These are phyloP conservation scores for Latrodectus hesperus DNA, from an alignment of 2,888 invertebrate species.

Conservation along the genomic window DNA sequence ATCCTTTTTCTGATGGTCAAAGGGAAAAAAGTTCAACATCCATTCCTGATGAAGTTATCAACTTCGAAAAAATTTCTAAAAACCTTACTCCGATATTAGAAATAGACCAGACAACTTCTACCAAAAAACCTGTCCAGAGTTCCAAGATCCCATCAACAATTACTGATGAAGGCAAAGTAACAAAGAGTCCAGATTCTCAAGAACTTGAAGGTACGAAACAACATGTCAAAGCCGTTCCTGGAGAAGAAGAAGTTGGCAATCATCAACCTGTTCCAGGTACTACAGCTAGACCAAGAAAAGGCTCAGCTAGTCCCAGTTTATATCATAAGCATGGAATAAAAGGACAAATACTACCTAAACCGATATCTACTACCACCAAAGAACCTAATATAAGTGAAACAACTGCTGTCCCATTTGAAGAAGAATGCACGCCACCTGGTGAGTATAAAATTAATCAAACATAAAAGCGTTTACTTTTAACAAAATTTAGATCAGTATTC, in stretches of 20 bases:
- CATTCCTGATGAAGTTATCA: neutral
- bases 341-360: conserved; percentile 1
- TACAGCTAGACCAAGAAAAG: conserved; percentile 33
- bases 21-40: neutral
- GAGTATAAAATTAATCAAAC: neutral
- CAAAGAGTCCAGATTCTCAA: neutral
- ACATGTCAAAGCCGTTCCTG: neutral
- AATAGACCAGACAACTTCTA: neutral
- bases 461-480: too few relatives aligned
- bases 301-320: conserved; percentile 29
- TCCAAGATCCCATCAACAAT: neutral
- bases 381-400: conserved; percentile 14
- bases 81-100: neutral
- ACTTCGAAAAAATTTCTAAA: neutral
- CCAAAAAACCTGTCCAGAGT: neutral
- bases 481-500: too few relatives aligned
- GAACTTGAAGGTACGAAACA: neutral
- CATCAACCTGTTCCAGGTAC: conserved; percentile 25
- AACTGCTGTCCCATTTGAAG: conserved; percentile 39
- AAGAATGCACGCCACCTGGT: conserved; percentile 53
- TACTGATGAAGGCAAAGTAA: neutral
- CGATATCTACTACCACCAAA: conserved; percentile 8
- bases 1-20: too few relatives aligned
- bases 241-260: conserved; percentile 30
- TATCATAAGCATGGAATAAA: conserved; percentile 28